Conservation (phyloP, 2,797 vertebrate species). For the Channa striata region DNA sequence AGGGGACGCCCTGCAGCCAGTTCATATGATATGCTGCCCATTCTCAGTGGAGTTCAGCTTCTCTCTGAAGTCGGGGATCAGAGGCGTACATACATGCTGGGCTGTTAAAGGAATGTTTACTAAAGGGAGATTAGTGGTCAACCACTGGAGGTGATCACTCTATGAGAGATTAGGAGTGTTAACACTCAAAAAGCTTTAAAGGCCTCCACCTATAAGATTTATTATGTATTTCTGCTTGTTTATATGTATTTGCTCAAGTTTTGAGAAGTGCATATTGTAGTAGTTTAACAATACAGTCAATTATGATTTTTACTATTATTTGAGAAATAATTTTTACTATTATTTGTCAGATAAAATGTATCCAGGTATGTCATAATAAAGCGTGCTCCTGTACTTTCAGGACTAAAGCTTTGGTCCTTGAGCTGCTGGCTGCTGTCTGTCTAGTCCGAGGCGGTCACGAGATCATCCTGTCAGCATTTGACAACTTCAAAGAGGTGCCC, state of each 20-base stretch:
- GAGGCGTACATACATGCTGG: slow-evolving; percentile 50
- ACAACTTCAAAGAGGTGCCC: slow-evolving; percentile 98
- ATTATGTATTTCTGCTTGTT: slow-evolving; percentile 36
- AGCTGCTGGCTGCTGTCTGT: slow-evolving; percentile 96
- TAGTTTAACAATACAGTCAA: not conserved
- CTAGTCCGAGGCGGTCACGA: slow-evolving; percentile 96
- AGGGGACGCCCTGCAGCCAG: slow-evolving; percentile 69
- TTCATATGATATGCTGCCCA: slow-evolving; percentile 69
- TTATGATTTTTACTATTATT: slow-evolving; percentile 1
- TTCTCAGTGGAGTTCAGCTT: slow-evolving; percentile 63
- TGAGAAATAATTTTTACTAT: not conserved
- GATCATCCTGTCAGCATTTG: slow-evolving; percentile 97
- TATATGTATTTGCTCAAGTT: slow-evolving; percentile 2
- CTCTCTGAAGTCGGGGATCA: slow-evolving; percentile 73
- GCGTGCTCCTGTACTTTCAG: slow-evolving; percentile 77
- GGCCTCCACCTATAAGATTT: slow-evolving; percentile 11
- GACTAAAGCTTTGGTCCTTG: slow-evolving; percentile 96
- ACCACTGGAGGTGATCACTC: slow-evolving; percentile 67
- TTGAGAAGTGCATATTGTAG: not conserved
- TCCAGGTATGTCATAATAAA: slow-evolving; percentile 26
- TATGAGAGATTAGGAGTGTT: slow-evolving; percentile 47
- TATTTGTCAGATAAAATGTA: not conserved
- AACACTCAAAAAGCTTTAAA: slow-evolving; percentile 47
- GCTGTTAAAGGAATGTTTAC: slow-evolving; percentile 73
- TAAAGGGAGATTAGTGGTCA: slow-evolving; percentile 72